phyloP scores from a whole-genome alignment of 2,113 vertebrate genomes.

The Hemiscyllium ocellatum region DNA sequence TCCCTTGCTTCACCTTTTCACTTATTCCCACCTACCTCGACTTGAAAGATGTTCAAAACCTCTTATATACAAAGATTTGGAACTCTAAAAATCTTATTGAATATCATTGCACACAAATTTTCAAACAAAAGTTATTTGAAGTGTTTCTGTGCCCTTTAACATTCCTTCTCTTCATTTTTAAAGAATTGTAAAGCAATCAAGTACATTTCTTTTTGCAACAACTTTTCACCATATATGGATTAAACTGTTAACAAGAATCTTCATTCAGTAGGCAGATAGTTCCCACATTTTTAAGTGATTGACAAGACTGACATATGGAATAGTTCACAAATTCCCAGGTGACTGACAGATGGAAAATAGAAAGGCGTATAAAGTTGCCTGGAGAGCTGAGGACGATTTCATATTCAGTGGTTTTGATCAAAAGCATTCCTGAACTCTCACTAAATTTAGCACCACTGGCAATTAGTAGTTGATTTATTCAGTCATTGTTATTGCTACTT shows the following conservation, averaged over 20 bases:
- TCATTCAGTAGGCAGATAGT: constrained; percentile 73
- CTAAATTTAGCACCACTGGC: constrained; percentile 96
- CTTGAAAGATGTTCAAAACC: too few species aligned
- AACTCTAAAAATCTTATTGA: background rate
- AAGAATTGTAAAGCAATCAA: background rate
- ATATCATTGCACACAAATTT: background rate
- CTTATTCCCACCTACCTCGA: background rate
- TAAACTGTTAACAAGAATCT: constrained; percentile 74
- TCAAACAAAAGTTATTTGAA: background rate
- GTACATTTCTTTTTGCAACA: background rate
- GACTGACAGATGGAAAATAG: constrained; percentile 88
- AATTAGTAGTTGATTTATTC: constrained; percentile 89
- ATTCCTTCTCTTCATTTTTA: background rate
- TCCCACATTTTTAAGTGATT: constrained; percentile 93
- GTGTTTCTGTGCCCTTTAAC: background rate
- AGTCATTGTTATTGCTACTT: constrained; percentile 79
- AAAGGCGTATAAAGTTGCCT: constrained; percentile 87
- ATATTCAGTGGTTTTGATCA: constrained; percentile 88
- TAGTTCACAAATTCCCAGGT: constrained; percentile 99
- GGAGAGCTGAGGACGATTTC: constrained; percentile 82
- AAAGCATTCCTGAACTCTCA: constrained; percentile 86
- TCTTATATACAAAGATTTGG: background rate
- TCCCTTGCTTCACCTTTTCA: background rate
- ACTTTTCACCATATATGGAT: constrained; percentile 55
- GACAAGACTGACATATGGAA: constrained; percentile 99